Evolutionary conservation across 1,140 invertebrate genomes (phyloP).

Genomic region (Geopemphigus sp.): DNA sequence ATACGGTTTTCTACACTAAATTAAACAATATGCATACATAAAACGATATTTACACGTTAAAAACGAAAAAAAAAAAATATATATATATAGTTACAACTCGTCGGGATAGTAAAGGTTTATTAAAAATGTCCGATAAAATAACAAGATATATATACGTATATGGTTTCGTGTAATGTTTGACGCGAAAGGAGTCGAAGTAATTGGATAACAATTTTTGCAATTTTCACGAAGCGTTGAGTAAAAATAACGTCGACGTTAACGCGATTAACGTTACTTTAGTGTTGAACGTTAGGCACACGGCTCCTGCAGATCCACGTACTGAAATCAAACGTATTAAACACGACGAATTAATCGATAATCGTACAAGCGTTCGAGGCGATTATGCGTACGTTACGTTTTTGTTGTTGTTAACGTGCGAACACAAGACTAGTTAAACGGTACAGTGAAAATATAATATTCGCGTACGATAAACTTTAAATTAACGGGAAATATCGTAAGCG

Average conservation of each 20-base stretch:
- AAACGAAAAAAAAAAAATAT: too few species aligned
- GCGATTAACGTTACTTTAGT: not conserved
- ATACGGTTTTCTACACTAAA: not conserved
- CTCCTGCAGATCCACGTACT: slow-evolving; percentile 27
- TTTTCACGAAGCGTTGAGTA: slow-evolving; percentile 28
- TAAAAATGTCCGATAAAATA: slow-evolving; percentile 8
- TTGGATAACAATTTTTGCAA: slow-evolving; percentile 3
- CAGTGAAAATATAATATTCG: too few species aligned
- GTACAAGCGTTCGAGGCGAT: too few species aligned
- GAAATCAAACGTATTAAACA: not conserved
- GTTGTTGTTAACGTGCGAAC: too few species aligned
- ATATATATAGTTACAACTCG: slow-evolving; percentile 18
- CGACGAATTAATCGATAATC: not conserved
- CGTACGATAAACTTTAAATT: too few species aligned
- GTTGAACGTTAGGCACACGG: not conserved
- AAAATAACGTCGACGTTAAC: slow-evolving; percentile 12
- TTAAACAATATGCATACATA: not conserved
- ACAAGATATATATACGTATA: not conserved
- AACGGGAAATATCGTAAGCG: too few species aligned
- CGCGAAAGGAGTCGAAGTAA: slow-evolving; percentile 1
- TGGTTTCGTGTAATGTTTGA: not conserved
- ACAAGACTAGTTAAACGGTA: too few species aligned
- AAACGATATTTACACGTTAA: slow-evolving; percentile 2
- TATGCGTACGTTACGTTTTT: too few species aligned
- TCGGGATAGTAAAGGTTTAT: not conserved